These are phyloP conservation scores for Charanyca ferruginea DNA, from an alignment of 2,888 invertebrate species.

Conservation along the genomic window DNA sequence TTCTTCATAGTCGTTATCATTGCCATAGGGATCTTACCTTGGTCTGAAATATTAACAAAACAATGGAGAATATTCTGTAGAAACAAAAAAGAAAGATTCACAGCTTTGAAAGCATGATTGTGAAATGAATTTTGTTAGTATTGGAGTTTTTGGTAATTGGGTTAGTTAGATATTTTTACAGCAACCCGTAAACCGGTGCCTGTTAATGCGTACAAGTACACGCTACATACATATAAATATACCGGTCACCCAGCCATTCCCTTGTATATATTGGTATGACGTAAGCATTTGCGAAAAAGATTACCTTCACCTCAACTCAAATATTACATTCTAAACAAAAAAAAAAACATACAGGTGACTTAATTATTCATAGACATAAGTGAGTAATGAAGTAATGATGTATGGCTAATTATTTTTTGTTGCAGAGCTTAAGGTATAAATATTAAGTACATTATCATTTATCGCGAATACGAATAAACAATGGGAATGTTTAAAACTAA, in stretches of 20 bases:
- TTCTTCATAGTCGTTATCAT: constrained; percentile 99
- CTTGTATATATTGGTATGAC: constrained; percentile 2
- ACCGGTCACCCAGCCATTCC: neutral
- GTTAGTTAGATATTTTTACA: neutral
- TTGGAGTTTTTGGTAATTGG: constrained; percentile 9
- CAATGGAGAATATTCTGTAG: constrained; percentile 2
- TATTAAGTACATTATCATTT: neutral
- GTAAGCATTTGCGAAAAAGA: constrained; percentile 20
- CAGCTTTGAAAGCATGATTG: constrained; percentile 44
- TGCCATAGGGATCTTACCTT: constrained; percentile 97
- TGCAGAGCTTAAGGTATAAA: neutral
- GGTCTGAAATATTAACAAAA: constrained; percentile 91
- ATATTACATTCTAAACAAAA: constrained; percentile 2
- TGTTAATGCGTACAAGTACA: constrained; percentile 2
- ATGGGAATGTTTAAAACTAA: no score
- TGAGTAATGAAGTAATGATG: constrained; percentile 28
- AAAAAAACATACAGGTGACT: constrained; percentile 1
- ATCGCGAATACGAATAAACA: neutral
- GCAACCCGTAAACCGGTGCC: constrained; percentile 25
- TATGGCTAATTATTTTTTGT: constrained; percentile 14
- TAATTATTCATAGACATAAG: constrained; percentile 17
- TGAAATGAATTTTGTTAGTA: constrained; percentile 42
- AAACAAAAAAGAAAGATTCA: neutral
- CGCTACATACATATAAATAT: constrained; percentile 6
- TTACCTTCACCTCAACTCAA: constrained; percentile 2